A percentile compares a stretch with the other conserved stretches of the same genome.
phyloP scores from a whole-genome alignment of 2,113 vertebrate genomes.

The Seriola aureovittata region DNA sequence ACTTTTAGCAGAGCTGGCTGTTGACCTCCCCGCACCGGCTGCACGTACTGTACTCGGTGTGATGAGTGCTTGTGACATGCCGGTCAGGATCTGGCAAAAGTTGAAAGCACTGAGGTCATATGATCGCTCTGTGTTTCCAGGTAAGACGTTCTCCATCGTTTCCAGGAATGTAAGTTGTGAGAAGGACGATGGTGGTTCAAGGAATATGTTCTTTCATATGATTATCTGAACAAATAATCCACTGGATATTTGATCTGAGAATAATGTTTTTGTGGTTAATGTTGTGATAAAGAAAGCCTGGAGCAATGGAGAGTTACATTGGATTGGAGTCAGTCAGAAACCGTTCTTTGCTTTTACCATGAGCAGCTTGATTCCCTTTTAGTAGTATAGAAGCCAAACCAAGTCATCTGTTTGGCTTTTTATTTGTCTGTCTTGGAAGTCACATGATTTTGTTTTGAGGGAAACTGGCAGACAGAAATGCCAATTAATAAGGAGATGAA shows the following conservation, averaged over 20 bases:
- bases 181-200: constrained; percentile 1
- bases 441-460: background rate
- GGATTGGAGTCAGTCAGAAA: background rate
- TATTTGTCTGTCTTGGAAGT: background rate
- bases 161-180: constrained; percentile 27
- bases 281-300: constrained; percentile 8
- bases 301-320: background rate
- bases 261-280: constrained; percentile 22
- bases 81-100: constrained; percentile 21
- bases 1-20: background rate
- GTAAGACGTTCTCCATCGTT: constrained; percentile 30
- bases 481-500: background rate
- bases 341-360: background rate
- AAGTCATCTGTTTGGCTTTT: background rate
- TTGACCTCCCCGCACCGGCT: background rate
- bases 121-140: constrained; percentile 39
- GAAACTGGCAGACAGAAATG: background rate
- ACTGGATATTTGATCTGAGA: constrained; percentile 29
- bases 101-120: constrained; percentile 47
- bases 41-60: background rate
- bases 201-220: constrained; percentile 14
- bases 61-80: constrained; percentile 32
- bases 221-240: constrained; percentile 27
- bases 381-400: background rate
- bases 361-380: background rate